Evolutionary conservation across 2,113 vertebrate genomes (phyloP), one percentile per base, ranked within the genome.

Genomic region (Muntiacus reevesi): DNA sequence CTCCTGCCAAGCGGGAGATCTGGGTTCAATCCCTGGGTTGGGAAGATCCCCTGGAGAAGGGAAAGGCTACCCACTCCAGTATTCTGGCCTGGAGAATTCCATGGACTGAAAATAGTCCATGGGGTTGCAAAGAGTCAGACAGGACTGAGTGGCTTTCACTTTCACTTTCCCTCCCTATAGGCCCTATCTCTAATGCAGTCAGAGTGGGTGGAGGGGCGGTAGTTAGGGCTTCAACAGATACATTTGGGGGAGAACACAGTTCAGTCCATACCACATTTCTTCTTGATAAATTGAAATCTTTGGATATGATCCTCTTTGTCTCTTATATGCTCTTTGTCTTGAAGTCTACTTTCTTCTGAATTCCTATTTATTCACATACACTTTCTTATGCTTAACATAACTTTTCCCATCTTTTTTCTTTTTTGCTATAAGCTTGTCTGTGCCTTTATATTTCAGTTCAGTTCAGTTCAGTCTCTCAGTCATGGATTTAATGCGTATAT

Each of bases 1-100:
- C 4, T 0, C n/a, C 64, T 21, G 64, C 64, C 4, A 21, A 11
- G 64, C 0, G 2, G 64, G 64, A 36, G n/a, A 71, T 2, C 17
- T 71, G n/a, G 64, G n/a, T 71, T 71, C 17, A 0, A 11, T 71
- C n/a, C n/a, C 64, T 71, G 64, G 9, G 17, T 36, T 71, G 64
- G n/a, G 9, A 71, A 71, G 9, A 36, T 71, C 9, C 33, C 64
- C 17, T 36, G 64, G 64, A 71, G n/a, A 71, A 71, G 19, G n/a
- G 5, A 71, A 71, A 40, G n/a, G n/a, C n/a, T 71, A 71, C n/a
- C n/a, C 67, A 12, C 9, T 71, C n/a, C n/a, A 71, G n/a, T 71
- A 40, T 36, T 71, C 67, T 12, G 67, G 9, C 64, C 67, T 23
- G 67, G 19, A 23, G 64, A 36, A 71, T 36, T 36, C 64, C 64